These are phyloP conservation scores for Mormyrus proboscirostris DNA, from an alignment of 2,797 vertebrate genomes.

Conservation along the genomic window DNA sequence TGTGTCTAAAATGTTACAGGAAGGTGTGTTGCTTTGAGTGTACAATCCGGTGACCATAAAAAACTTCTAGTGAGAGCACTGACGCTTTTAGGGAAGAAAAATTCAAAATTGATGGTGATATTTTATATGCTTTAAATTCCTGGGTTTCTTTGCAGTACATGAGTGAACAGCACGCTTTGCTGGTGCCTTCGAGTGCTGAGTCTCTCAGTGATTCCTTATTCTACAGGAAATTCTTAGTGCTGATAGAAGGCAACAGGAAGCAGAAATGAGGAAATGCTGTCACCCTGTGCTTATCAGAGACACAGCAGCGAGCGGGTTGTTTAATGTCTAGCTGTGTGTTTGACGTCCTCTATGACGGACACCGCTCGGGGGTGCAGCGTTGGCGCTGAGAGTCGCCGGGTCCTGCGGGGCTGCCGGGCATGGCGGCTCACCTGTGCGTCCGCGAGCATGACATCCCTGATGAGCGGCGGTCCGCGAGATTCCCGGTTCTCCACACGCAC, in stretches of 20 bases:
- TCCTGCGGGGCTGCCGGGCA: not conserved
- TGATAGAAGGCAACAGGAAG: not conserved
- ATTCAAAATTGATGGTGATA: not conserved
- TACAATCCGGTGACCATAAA: not conserved
- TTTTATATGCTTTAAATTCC: not conserved
- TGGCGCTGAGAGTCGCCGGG: not conserved
- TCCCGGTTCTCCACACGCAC: slow-evolving; percentile 91
- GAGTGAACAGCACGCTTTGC: not conserved
- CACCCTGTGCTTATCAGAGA: not conserved
- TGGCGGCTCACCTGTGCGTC: slow-evolving; percentile 81
- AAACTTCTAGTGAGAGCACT: not conserved
- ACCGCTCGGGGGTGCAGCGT: not conserved
- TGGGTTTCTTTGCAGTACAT: not conserved
- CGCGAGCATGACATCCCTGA: slow-evolving; percentile 94
- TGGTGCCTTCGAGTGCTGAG: not conserved
- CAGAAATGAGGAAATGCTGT: not conserved
- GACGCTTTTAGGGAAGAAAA: not conserved
- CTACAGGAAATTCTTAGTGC: not conserved
- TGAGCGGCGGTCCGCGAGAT: slow-evolving; percentile 84
- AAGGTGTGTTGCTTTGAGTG: not conserved
- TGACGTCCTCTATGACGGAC: not conserved
- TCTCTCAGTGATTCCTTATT: not conserved
- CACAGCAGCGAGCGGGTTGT: not conserved
- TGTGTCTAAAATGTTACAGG: not conserved
- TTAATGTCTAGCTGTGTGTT: not conserved